Percentiles rank a stretch among this genome's conserved stretches.
Conservation (phyloP, 64 coral and sea anemone genomes). For the Pocillopora damicornis region DNA sequence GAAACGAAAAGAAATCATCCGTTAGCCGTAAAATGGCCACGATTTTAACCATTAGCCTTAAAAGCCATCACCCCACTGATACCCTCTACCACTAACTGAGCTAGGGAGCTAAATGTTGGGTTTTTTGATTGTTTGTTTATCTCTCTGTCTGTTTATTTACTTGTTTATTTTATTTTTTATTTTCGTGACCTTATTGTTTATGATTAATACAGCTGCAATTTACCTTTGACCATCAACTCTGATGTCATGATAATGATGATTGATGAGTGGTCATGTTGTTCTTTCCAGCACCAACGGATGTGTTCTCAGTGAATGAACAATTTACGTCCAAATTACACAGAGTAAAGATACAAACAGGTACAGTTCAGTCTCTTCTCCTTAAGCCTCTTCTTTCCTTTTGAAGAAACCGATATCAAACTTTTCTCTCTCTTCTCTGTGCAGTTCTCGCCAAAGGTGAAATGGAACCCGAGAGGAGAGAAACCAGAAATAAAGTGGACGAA, state of each 20-base stretch:
- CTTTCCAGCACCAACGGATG: slow-evolving; percentile 63
- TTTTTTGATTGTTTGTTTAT: too few species aligned
- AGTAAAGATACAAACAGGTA: slow-evolving; percentile 99
- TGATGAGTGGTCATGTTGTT: background rate
- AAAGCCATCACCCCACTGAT: too few species aligned
- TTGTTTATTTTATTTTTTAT: background rate
- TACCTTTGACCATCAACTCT: too few species aligned
- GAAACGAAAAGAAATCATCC: too few species aligned
- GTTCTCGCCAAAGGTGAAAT: slow-evolving; percentile 98
- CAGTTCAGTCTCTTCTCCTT: background rate
- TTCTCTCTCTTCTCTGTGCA: slow-evolving; percentile 37
- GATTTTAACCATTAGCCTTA: too few species aligned
- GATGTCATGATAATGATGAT: too few species aligned
- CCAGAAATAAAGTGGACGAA: slow-evolving; percentile 95
- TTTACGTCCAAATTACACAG: slow-evolving; percentile 97
- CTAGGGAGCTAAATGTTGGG: too few species aligned
- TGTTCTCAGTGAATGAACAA: slow-evolving; percentile 91
- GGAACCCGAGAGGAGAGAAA: slow-evolving; percentile 96
- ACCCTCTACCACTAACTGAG: too few species aligned
- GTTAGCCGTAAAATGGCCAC: too few species aligned
- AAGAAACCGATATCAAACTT: background rate
- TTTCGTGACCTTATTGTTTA: background rate
- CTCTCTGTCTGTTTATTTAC: too few species aligned
- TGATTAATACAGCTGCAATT: too few species aligned
- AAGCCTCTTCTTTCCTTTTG: background rate